Evolutionary conservation across 2,113 vertebrate species (phyloP).

Genomic region (Mixornis gularis): DNA sequence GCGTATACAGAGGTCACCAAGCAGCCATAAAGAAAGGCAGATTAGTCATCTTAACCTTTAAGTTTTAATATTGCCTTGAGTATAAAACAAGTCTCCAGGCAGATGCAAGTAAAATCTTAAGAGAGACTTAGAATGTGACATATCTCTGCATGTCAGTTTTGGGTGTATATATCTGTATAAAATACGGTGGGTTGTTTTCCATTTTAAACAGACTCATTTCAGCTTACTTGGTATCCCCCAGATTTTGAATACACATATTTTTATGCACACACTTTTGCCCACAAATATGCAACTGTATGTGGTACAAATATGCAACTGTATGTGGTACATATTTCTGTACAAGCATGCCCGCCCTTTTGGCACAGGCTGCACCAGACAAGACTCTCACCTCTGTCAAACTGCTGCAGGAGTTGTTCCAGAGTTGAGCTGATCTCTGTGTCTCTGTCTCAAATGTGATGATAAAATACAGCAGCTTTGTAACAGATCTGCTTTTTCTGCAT

Average conservation of each 20-base stretch:
- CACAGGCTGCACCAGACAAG: background rate
- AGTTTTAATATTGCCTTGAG: background rate
- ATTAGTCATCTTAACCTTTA: background rate
- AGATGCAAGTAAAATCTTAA: background rate
- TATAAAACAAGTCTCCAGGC: background rate
- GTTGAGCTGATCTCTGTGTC: background rate
- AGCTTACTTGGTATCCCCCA: background rate
- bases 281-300: background rate
- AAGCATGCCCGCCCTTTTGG: no score
- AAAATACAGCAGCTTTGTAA: background rate
- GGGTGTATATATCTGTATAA: background rate
- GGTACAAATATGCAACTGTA: background rate
- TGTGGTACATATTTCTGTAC: background rate
- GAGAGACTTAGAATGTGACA: background rate
- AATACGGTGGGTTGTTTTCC: fast-evolving
- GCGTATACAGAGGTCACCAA: background rate
- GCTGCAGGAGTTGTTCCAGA: background rate
- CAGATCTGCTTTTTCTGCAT: background rate
- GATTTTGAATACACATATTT: background rate
- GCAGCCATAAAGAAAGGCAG: background rate
- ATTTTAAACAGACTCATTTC: background rate
- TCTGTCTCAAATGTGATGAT: background rate
- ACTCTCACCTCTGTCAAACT: background rate
- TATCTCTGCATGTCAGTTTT: background rate
- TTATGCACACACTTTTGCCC: background rate